Evolutionary conservation across 2,113 vertebrate species (phyloP), one percentile per base, ranked within the genome.

Genomic region (Rhabdornis inornatus): DNA sequence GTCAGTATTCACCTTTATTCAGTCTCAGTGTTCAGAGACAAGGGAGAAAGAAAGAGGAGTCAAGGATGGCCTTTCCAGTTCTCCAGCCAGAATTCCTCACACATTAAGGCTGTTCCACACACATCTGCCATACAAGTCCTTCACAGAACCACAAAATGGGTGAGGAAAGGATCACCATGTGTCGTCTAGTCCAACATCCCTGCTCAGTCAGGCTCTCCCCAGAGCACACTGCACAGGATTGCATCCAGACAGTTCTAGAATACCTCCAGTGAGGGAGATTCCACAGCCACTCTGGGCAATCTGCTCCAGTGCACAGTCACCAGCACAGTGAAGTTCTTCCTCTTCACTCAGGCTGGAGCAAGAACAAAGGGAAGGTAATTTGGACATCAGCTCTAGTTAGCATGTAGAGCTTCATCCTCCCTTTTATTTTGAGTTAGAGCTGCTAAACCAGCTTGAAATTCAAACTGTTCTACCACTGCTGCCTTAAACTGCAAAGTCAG

Each of bases 401-500:
- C 9, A 9, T 9, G 27, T 35, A 55, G 42, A 72, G 0, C 45
- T 72, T 37, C 19, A 44, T 44, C 44, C 35, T 71, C 24, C 17
- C 23, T 68, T 90, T 80, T n/a, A 27, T 21, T 37, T 33, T 77
- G 25, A 37, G 25, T 35, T 93, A 5, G 7, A 56, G n/a, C 28
- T 88, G n/a, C 45, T 69, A 80, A 80, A 66, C 7, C 47, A 81
- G 15, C 23, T 72, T 70, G 20, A 88, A 83, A 80, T 77, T 11
- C 25, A 63, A 77, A 50, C 6, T 66, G 30, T 45, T 31, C n/a
- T 31, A 15, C 17, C 7, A 16, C 25, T 72, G 42, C 53, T 93
- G 25, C 45, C 27, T 72, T 69, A 61, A 77, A 21, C 20, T n/a
- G 40, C 37, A 35, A 22, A 0, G 0, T 37, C 15, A 71, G 11